Percentiles rank a stretch among this genome's conserved stretches.
phyloP scores from a whole-genome alignment of 2,113 vertebrate species.

The Rhabdomys dilectus region DNA sequence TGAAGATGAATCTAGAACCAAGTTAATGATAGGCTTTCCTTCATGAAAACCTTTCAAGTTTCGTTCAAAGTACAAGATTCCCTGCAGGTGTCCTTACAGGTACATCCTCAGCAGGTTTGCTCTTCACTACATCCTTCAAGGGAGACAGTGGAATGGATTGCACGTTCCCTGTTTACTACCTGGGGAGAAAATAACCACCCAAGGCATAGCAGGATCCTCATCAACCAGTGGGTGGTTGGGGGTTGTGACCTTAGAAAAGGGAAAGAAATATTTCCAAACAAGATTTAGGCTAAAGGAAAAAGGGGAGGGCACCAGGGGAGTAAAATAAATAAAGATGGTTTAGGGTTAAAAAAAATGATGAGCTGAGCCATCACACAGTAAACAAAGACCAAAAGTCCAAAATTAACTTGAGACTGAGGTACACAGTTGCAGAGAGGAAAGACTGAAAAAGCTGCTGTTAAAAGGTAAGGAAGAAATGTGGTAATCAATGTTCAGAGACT shows the following conservation, averaged over 20 bases:
- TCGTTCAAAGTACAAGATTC: background rate
- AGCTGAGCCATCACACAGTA: background rate
- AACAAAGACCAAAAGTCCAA: background rate
- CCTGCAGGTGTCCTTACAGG: too few species aligned
- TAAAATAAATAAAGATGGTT: background rate
- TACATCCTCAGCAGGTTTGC: too few species aligned
- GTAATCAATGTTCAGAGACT: background rate
- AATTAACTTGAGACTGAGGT: background rate
- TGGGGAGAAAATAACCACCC: background rate
- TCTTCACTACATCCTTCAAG: background rate
- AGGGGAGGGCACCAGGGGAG: background rate
- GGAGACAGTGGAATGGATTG: background rate
- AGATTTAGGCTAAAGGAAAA: background rate
- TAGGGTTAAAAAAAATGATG: too few species aligned
- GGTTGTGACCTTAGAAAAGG: background rate
- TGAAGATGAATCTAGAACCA: background rate
- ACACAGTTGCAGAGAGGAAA: background rate
- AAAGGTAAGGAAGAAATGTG: background rate
- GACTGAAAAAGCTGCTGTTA: background rate
- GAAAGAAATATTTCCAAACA: too few species aligned
- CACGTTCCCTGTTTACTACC: background rate
- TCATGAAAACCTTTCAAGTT: background rate
- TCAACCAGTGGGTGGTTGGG: background rate
- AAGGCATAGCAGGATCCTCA: background rate
- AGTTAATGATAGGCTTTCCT: background rate